Evolutionary conservation across 2,113 vertebrate genomes (phyloP), one percentile per base, ranked within the genome.

Genomic region (Oriolus oriolus): DNA sequence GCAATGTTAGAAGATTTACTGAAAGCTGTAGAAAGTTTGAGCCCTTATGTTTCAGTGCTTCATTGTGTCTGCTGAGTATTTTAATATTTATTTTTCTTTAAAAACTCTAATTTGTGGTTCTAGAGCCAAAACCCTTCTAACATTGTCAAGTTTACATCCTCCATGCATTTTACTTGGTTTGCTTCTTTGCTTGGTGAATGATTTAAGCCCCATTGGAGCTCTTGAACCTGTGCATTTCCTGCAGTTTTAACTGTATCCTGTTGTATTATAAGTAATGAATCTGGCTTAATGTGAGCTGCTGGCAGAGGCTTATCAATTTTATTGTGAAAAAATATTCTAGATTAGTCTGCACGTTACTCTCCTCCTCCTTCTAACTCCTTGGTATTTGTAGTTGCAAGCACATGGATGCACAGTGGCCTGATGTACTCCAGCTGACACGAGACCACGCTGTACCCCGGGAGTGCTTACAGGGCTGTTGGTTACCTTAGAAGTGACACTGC

Each of bases 181-280:
- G 3, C 24, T 49, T 63, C 60, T 95, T 90, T 39, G 19, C 8
- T 53, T 74, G 45, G 37, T 90, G 27, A 89, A 84, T 81, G 33
- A 71, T 90, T 75, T 84, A 71, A 83, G 33, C 15, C 31, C 78
- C 49, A 37, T 7, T 21, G 13, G 26, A 88, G 50, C 52, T 89
- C 54, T 85, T 8, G 3, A 64, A 89, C 56, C 77, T 56, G 53
- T 75, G 49, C 56, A 56, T 91, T 74, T 77, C 30, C 59, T 42
- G 12, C 19, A 60, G 31, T 64, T 87, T 84, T 91, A 60, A 73
- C 24, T 65, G 31, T 65, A 53, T 84, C 47, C 33, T 52, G 2
- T 61, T 44, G 49, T 61, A 24, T 84, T 91, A 71, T 57, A 93
- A 96, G 87, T 95, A 93, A 90, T 45, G 13, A 92, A 30, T 56